These are phyloP conservation scores for Tipula confusa DNA, from an alignment of 2,888 invertebrate species.

Conservation along the genomic window DNA sequence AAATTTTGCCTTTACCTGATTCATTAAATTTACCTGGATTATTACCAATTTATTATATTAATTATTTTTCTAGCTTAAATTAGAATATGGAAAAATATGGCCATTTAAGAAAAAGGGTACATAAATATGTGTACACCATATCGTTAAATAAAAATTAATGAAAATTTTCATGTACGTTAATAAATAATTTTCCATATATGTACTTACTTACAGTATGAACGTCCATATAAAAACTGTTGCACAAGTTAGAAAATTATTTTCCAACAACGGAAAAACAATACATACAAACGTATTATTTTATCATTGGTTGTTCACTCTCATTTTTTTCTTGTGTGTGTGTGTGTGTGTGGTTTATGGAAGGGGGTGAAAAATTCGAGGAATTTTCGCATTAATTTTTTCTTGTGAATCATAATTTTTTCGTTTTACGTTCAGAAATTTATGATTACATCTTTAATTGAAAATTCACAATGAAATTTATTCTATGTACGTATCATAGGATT, in stretches of 20 bases:
- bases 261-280: not conserved
- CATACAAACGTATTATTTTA: not conserved
- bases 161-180: too few species aligned
- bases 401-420: not conserved
- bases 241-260: not conserved
- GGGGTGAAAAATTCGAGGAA: not conserved
- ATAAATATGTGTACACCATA: too few species aligned
- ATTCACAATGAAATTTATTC: not conserved
- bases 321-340: too few species aligned
- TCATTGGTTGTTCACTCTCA: not conserved
- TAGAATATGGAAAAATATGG: not conserved
- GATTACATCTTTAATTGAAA: not conserved
- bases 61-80: not conserved
- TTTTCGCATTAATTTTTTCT: not conserved
- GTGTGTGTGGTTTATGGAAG: not conserved
- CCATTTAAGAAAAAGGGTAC: too few species aligned
- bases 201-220: too few species aligned
- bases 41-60: too few species aligned
- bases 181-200: too few species aligned
- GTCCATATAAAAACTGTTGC: too few species aligned
- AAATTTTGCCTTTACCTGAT: too few species aligned
- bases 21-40: too few species aligned
- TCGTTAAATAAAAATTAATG: too few species aligned
- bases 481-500: not conserved
- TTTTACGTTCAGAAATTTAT: not conserved